Conservation (phyloP, 2,113 vertebrate genomes). For the Pachyramphus minor region DNA sequence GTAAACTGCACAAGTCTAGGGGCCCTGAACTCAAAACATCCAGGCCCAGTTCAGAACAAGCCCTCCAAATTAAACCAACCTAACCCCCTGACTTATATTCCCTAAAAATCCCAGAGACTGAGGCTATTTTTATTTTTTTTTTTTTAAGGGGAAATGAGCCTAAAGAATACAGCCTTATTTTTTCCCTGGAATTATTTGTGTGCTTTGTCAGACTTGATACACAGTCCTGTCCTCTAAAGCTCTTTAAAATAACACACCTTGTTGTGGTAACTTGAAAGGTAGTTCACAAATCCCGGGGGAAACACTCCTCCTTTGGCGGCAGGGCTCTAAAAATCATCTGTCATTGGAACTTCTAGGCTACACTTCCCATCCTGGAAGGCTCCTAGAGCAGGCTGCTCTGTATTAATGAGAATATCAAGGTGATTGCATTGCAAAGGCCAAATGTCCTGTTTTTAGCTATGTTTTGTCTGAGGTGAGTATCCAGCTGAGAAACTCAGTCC, state of each 20-base stretch:
- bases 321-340: neutral
- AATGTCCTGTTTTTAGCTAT: constrained; percentile 52
- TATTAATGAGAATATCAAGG: constrained; percentile 10
- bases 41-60: neutral
- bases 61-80: neutral
- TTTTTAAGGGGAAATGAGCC: neutral
- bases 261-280: neutral
- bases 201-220: neutral
- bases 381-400: constrained; percentile 6
- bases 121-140: neutral
- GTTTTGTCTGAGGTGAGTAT: constrained; percentile 62
- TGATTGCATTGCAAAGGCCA: constrained; percentile 34
- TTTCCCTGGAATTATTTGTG: neutral
- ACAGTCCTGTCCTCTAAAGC: neutral
- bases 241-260: neutral
- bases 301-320: neutral
- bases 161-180: neutral
- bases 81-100: neutral
- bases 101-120: neutral
- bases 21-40: neutral
- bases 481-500: constrained; percentile 21
- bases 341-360: neutral
- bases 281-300: neutral
- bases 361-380: neutral
- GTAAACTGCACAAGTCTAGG: neutral